Evolutionary conservation across 2,888 invertebrate genomes (phyloP).

Genomic region (Xylocampa areola): DNA sequence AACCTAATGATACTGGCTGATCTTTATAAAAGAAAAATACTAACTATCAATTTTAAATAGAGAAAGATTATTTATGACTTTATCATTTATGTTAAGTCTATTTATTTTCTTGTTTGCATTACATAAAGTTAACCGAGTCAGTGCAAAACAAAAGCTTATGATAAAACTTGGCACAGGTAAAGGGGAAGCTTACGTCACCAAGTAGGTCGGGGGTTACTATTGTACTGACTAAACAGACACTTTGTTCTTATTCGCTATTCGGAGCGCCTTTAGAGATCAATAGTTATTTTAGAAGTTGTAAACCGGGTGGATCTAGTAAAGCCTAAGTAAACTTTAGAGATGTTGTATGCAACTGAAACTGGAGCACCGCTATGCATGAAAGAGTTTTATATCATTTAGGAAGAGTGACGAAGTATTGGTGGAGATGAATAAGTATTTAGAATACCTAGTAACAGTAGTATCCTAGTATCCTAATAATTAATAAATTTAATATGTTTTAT

Average conservation of each 20-base stretch:
- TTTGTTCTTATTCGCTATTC: conserved; percentile 19
- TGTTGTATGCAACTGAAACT: conserved; percentile 26
- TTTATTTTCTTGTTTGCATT: too few species aligned
- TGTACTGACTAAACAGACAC: conserved; percentile 12
- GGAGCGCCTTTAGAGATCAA: conserved; percentile 25
- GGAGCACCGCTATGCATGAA: conserved; percentile 11
- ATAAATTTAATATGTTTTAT: too few species aligned
- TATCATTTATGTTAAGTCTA: too few species aligned
- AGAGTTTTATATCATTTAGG: too few species aligned
- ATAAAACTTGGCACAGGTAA: conserved; percentile 52
- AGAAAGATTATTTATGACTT: too few species aligned
- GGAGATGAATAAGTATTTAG: too few species aligned
- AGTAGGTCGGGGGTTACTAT: conserved; percentile 19
- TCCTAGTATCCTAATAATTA: too few species aligned
- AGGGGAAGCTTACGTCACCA: conserved; percentile 25
- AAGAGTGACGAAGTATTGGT: neutral
- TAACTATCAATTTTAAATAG: too few species aligned
- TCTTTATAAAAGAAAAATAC: too few species aligned
- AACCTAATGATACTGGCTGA: conserved; percentile 17
- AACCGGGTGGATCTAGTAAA: conserved; percentile 19
- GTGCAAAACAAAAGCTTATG: conserved; percentile 25
- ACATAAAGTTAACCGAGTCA: conserved; percentile 17
- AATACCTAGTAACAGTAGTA: too few species aligned
- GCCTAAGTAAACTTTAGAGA: conserved; percentile 15
- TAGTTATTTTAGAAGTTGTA: conserved; percentile 28